Base-by-base conservation (phyloP, 2,888 invertebrate species). In the Scaeva pyrastri region DNA sequence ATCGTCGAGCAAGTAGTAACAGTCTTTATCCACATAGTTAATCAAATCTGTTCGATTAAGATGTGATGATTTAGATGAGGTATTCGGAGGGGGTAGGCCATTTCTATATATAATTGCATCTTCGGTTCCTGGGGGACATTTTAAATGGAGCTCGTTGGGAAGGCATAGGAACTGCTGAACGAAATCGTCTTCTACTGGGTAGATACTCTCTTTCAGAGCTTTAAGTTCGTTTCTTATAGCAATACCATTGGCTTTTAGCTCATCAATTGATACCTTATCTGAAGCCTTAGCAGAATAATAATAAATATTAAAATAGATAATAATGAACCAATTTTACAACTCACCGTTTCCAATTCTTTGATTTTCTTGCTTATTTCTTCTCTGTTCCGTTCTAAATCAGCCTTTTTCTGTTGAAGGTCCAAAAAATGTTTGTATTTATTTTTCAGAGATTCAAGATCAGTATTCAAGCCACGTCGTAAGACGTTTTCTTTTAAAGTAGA, bases 161-260 rank as follows among this genome's bases (percentile, higher is more conserved):
- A 97, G 90, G 89, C 94, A 93, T 70, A 97, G 92, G 79, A 94
- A 93, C 89, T 94, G 93, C 39, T 95, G 90, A 58, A 96, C 93
- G 10, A 96, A 94, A 68, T 94, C 94, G 90, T 96, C 96, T 91
- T 97, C 96, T 7, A 97, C 93, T n/a, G 94, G 94, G 94, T 96
- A 96, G n/a, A 95, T 91, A 55, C 94, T 93, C 12, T 93, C 93
- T 90, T 94, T 95, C 1, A 96, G 89, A 39, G 93, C 92, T 90
- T 94, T 95, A n/a, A 96, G 90, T 88, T 96, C 95, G 56, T 94
- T 94, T 89, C 94, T 94, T 0, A 96, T 66, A 4, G 93, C 89
- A 89, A 93, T 93, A 0, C 93, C 93, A 89, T 95, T 94, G 14
- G 94, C 91, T 90, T 94, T 94, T 2, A 95, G 91, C 88, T 94